phyloP scores from a whole-genome alignment of 2,113 vertebrate genomes.

The Cephalopterus ornatus region DNA sequence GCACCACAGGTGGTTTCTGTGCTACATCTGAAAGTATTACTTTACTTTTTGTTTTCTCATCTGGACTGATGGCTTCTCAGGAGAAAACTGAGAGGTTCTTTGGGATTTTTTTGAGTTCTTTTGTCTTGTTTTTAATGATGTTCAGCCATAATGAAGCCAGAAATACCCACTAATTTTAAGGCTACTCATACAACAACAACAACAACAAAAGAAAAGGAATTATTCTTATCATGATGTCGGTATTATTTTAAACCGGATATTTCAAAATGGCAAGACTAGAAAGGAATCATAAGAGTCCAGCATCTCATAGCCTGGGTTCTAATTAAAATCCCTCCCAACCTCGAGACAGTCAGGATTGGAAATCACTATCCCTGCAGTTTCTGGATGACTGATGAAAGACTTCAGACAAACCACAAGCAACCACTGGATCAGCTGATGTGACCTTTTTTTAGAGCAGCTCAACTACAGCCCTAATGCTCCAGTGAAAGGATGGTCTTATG shows the following conservation, averaged over 20 bases:
- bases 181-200: neutral
- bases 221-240: neutral
- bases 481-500: neutral
- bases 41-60: neutral
- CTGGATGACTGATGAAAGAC: conserved; percentile 3
- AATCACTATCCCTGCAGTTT: neutral
- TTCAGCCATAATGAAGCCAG: neutral
- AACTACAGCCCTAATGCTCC: neutral
- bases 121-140: neutral
- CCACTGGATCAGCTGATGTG: neutral
- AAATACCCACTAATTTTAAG: neutral
- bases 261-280: neutral
- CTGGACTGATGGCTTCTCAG: neutral
- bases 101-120: neutral
- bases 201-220: neutral
- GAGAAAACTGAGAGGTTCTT: neutral
- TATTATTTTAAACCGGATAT: neutral
- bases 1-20: neutral
- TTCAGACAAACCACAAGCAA: conserved; percentile 23
- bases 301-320: neutral
- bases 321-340: conserved; percentile 22
- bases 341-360: neutral
- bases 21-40: neutral
- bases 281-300: neutral
- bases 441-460: neutral